A percentile compares a stretch with the other conserved stretches of the same genome.
phyloP scores from a whole-genome alignment of 2,113 vertebrate species.

The Bubo scandiacus region DNA sequence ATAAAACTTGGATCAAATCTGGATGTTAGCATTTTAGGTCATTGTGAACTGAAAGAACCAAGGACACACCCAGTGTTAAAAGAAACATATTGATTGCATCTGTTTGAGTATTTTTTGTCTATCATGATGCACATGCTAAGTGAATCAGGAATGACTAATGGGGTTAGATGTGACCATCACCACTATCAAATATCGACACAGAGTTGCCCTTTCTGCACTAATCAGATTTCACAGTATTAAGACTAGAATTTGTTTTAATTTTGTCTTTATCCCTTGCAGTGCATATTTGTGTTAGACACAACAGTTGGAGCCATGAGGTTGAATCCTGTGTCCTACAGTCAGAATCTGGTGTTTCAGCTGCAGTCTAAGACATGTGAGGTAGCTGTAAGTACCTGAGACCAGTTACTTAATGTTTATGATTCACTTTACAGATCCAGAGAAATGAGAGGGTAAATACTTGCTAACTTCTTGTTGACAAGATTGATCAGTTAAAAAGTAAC shows the following conservation, averaged over 20 bases:
- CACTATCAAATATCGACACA: neutral
- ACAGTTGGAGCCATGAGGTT: neutral
- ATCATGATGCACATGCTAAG: conserved; percentile 21
- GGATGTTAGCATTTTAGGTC: neutral
- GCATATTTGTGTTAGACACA: neutral
- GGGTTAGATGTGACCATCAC: conserved; percentile 27
- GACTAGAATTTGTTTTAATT: conserved; percentile 22
- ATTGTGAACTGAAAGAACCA: neutral
- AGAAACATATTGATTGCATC: neutral
- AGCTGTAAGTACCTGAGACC: neutral
- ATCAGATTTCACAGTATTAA: conserved; percentile 1
- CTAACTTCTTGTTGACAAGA: neutral
- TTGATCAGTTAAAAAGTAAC: neutral
- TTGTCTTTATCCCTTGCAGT: neutral
- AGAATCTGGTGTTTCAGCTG: neutral
- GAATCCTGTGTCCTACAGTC: neutral
- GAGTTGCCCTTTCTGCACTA: neutral
- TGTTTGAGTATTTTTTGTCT: conserved; percentile 11
- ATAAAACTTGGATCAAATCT: neutral
- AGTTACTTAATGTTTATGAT: neutral
- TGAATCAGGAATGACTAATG: conserved; percentile 16
- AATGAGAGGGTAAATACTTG: neutral
- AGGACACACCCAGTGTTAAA: neutral
- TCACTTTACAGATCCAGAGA: neutral
- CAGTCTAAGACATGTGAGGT: neutral